phyloP scores from a whole-genome alignment of 2,888 invertebrate species.

The Busseola fusca region DNA sequence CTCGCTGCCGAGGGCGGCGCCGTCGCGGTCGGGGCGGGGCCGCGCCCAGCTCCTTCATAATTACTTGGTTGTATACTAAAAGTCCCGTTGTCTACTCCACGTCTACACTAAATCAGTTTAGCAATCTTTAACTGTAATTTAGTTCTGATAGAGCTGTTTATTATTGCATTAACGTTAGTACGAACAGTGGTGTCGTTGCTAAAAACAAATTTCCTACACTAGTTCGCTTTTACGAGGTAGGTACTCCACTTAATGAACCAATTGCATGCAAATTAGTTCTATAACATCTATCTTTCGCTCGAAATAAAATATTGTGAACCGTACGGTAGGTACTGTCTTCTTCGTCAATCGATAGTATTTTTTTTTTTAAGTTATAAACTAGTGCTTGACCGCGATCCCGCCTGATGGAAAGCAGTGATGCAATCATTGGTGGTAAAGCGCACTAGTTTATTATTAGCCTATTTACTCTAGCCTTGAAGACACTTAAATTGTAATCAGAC shows the following conservation, averaged over 20 bases:
- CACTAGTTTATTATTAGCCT: too few species aligned
- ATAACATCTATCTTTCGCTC: not conserved
- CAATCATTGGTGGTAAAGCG: too few species aligned
- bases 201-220: not conserved
- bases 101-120: conserved; percentile 25
- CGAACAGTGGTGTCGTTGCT: conserved; percentile 3
- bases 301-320: not conserved
- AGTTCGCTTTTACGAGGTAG: not conserved
- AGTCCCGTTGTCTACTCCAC: conserved; percentile 21
- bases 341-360: conserved; percentile 2
- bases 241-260: not conserved
- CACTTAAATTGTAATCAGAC: too few species aligned
- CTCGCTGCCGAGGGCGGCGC: conserved; percentile 40
- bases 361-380: too few species aligned
- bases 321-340: not conserved
- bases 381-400: too few species aligned
- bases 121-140: conserved; percentile 19
- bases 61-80: conserved; percentile 11
- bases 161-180: conserved; percentile 7
- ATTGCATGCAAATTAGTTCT: conserved; percentile 5
- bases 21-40: conserved; percentile 37
- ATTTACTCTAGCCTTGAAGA: too few species aligned
- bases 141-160: conserved; percentile 21
- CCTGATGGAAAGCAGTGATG: too few species aligned
- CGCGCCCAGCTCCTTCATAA: conserved; percentile 9